Conservation (phyloP, 2,113 vertebrate genomes). For the Phrynosoma blainvillii region DNA sequence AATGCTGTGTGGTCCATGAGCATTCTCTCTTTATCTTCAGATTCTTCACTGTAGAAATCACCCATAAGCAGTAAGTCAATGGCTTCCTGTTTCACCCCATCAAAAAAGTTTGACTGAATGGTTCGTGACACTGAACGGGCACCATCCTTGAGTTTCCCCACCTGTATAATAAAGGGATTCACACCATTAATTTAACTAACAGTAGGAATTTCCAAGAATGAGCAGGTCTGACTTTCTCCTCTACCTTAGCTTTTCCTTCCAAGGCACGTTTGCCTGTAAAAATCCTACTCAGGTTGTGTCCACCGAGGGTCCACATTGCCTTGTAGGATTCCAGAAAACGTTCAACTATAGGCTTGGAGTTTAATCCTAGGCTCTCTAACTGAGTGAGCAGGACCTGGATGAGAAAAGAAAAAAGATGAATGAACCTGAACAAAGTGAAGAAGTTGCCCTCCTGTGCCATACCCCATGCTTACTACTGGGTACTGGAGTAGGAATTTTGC, state of each 20-base stretch:
- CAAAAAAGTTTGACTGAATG: constrained; percentile 82
- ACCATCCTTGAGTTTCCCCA: constrained; percentile 82
- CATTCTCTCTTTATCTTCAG: constrained; percentile 76
- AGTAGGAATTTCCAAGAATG: constrained; percentile 2
- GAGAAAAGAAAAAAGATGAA: neutral
- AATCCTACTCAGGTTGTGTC: constrained; percentile 80
- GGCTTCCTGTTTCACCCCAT: constrained; percentile 81
- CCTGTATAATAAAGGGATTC: constrained; percentile 59
- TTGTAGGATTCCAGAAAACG: constrained; percentile 81
- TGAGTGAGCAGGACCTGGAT: constrained; percentile 78
- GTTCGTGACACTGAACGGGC: constrained; percentile 81
- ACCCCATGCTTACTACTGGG: neutral
- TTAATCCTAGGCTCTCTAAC: constrained; percentile 77
- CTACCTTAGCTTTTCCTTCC: constrained; percentile 84
- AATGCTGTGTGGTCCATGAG: constrained; percentile 77
- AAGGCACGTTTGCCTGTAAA: constrained; percentile 80
- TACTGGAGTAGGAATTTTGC: no score
- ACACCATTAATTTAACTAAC: constrained; percentile 5
- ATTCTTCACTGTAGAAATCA: constrained; percentile 75
- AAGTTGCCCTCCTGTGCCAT: neutral
- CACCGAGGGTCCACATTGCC: constrained; percentile 81
- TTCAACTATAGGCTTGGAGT: constrained; percentile 75
- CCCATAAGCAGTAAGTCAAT: constrained; percentile 79
- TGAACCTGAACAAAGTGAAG: neutral
- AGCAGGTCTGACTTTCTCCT: constrained; percentile 11